Evolutionary conservation across 1,140 invertebrate species (phyloP), one percentile per base, ranked within the genome.

Genomic region (Zaprionus ghesquierei): DNA sequence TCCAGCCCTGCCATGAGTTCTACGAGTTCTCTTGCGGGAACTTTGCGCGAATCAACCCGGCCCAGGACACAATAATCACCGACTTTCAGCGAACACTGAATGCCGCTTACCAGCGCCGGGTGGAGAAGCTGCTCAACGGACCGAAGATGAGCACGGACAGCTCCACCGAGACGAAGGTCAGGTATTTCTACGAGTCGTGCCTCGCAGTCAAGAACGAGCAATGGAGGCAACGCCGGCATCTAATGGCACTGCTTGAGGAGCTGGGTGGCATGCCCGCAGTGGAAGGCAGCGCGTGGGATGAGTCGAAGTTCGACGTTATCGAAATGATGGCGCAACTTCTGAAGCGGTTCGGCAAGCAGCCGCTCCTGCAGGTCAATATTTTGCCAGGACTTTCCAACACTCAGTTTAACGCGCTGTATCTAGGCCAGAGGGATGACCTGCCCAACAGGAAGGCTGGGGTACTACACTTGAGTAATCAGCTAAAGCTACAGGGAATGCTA

Each of bases 231-330:
- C 94, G 95, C 2, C 76, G 95, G 6, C 79, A 93, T 1, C 93
- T 95, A 1, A 72, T 96, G 1, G 64, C 92, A 3, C 86, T 93
- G 0, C 69, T 97, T 4, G 92, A 93, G 12, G 91, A 93, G 56
- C 92, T 97, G 3, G 96, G 96, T 2, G 96, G 96, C 0, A 96
- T 96, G 96, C 96, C 96, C 0, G 95, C 96, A 0, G 81, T 97
- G 1, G 94, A 95, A 18, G 90, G 90, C 44, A 92, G 93, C 0
- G 74, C 77, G 0, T 97, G 96, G 96, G 90, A 94, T 31, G 93
- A 93, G 0, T 90, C 84, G 5, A 77, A 92, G 0, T 96, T 95
- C 55, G 93, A 94, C 56, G 96, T 95, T 94, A 93, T 94, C 46
- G 92, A 95, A 51, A 93, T 93, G 3, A 93, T 96, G 59, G 95